Base-by-base conservation (phyloP, 2,797 vertebrate genomes). In the Muscicapa striata region DNA sequence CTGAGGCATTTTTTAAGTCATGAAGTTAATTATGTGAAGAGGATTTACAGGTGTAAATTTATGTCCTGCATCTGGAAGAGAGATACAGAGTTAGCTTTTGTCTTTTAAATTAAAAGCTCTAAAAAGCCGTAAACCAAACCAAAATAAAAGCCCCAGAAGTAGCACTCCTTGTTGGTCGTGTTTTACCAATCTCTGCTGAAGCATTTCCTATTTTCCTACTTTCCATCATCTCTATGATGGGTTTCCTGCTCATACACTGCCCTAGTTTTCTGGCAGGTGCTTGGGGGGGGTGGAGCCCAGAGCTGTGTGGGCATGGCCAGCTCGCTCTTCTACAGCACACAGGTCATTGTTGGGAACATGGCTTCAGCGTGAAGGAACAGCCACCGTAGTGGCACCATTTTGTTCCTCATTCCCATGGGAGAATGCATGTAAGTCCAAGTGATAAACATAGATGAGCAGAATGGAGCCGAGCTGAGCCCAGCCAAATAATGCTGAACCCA, bases 311-410 rank as follows among this genome's bases (percentile, higher is more conserved):
- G 46, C 6, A 6, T 1, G 22, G 16, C 5, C 29, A 29, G 10
- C 46, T 52, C 0, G 0, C 20, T 30, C 0, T n/a, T 17, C 6
- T 20, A 0, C 24, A 16, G 13, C 34, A 40, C 29, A 14, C 3
- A 6, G 1, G 0, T 20, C 54, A 5, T 14, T 29, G 5, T 29
- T 40, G 48, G 55, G 48, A n/a, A 5, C 11, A 1, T 12, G 29
- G 34, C 24, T n/a, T 34, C 34, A 8, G n/a, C 19, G 10, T 15
- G 5, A 21, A 4, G 0, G 1, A 61, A 22, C 1, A 6, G 9
- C 19, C 11, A 10, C 19, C 4, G 5, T 23, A 12, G 29, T 0
- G 1, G 20, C 0, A 0, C 19, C 24, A 12, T 61, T 76, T 61
- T 40, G 13, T n/a, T 68, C 20, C 40, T 77, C 55, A 30, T 46